Evolutionary conservation across 2,113 vertebrate genomes (phyloP).

Genomic region (Gila orcuttii): DNA sequence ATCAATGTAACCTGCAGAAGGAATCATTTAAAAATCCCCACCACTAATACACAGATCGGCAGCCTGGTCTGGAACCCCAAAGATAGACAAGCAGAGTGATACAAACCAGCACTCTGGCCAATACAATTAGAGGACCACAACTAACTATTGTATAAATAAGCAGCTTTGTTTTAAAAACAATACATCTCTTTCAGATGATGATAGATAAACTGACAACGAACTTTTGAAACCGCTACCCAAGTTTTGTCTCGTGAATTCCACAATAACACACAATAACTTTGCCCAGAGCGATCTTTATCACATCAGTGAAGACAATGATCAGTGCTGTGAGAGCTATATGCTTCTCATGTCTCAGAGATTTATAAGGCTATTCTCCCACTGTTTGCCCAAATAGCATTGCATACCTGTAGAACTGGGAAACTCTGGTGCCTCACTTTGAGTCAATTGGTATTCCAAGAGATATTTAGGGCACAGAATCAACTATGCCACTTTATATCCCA

Average conservation of each 20-base stretch:
- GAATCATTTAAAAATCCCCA: neutral
- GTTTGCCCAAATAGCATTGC: slow-evolving; percentile 33
- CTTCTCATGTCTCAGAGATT: neutral
- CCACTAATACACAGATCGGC: neutral
- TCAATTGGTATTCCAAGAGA: slow-evolving; percentile 55
- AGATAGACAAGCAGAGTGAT: neutral
- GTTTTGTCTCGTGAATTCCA: neutral
- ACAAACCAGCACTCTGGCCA: neutral
- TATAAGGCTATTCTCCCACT: slow-evolving; percentile 7
- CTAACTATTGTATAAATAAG: neutral
- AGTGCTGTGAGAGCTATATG: neutral
- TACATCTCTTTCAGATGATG: slow-evolving; percentile 3
- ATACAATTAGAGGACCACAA: neutral
- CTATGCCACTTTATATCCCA: slow-evolving; percentile 68
- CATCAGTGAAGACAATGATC: neutral
- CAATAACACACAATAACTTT: neutral
- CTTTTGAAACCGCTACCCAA: neutral
- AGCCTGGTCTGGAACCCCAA: neutral
- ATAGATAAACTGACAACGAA: neutral
- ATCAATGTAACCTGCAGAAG: neutral
- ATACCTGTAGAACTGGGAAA: slow-evolving; percentile 37
- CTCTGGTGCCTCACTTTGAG: slow-evolving; percentile 56
- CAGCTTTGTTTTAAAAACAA: neutral
- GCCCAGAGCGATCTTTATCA: neutral
- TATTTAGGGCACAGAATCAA: slow-evolving; percentile 63